These are phyloP conservation scores for Ispidina lecontei DNA, from an alignment of 2,797 vertebrate species.

Conservation along the genomic window DNA sequence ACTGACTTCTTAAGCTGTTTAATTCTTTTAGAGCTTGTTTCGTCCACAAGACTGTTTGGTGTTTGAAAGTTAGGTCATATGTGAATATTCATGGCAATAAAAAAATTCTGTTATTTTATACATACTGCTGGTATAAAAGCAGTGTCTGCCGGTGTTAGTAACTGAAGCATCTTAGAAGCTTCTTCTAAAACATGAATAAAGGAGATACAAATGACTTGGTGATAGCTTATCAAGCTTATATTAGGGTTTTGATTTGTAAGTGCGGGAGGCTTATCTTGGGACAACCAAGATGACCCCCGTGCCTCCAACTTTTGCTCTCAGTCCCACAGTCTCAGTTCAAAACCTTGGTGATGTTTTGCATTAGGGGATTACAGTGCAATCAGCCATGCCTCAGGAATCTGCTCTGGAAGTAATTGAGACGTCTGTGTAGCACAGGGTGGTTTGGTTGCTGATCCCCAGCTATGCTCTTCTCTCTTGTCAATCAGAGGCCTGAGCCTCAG, in stretches of 20 bases:
- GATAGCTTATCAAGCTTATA: not conserved
- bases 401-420: not conserved
- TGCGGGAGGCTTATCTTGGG: not conserved
- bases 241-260: not conserved
- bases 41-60: accelerated
- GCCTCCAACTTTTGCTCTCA: not conserved
- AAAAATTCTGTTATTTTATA: not conserved
- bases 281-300: not conserved
- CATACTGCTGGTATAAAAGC: not conserved
- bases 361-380: not conserved
- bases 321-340: not conserved
- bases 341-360: not conserved
- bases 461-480: not conserved
- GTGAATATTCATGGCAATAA: not conserved
- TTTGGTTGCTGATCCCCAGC: not conserved
- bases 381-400: not conserved
- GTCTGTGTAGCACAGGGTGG: not conserved
- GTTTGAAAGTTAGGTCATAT: not conserved
- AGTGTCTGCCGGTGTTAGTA: not conserved
- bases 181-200: not conserved
- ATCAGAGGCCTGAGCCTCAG: not conserved
- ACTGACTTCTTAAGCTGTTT: not conserved
- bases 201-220: not conserved
- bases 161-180: not conserved
- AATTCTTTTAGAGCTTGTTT: not conserved